A percentile compares a stretch with the other conserved stretches of the same genome.
These are phyloP conservation scores for Seira sanloemensis DNA, from an alignment of 2,888 invertebrate species.

Conservation along the genomic window DNA sequence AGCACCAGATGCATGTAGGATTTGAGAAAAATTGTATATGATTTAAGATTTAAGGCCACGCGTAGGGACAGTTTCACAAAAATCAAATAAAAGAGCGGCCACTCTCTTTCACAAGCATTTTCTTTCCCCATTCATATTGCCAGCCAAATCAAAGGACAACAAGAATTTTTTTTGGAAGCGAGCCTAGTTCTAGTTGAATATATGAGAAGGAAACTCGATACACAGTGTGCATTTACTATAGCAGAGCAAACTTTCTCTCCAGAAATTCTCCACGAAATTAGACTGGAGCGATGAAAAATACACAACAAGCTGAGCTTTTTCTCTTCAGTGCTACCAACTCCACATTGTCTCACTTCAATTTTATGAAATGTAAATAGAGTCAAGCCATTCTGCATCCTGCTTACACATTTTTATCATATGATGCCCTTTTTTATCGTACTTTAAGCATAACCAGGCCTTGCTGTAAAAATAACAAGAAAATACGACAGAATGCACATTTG, in stretches of 20 bases:
- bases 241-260: too few relatives aligned
- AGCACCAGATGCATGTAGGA: too few relatives aligned
- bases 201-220: too few relatives aligned
- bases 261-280: too few relatives aligned
- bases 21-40: too few relatives aligned
- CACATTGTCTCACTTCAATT: background rate
- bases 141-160: background rate
- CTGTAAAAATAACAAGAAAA: background rate
- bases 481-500: too few relatives aligned
- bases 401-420: background rate
- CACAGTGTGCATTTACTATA: too few relatives aligned
- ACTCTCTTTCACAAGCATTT: constrained; percentile 6
- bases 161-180: constrained; percentile 30
- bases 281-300: too few relatives aligned
- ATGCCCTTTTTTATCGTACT: background rate
- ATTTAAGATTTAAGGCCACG: too few relatives aligned
- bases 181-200: constrained; percentile 38
- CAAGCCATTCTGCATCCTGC: background rate
- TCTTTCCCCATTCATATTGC: background rate
- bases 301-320: too few relatives aligned
- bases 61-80: too few relatives aligned
- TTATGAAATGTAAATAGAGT: constrained; percentile 18
- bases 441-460: background rate
- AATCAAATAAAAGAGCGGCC: background rate
- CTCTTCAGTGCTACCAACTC: background rate